Conservation (phyloP, 2,888 invertebrate genomes). For the Arctia plantaginis region DNA sequence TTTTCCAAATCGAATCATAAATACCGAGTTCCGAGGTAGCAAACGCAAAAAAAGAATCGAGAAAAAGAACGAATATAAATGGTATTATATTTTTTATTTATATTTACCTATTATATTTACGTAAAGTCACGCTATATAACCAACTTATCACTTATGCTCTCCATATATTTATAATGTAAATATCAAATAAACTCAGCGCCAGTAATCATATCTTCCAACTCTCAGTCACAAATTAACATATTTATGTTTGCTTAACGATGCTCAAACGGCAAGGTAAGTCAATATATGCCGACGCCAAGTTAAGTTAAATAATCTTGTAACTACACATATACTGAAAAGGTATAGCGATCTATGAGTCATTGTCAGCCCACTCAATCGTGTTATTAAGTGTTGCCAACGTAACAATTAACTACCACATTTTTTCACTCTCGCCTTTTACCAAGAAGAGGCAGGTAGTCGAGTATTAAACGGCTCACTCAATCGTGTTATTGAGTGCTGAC, state of each 20-base stretch:
- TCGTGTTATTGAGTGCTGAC: background rate
- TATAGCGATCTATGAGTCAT: background rate
- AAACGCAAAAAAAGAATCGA: no score
- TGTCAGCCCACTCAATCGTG: background rate
- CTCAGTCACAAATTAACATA: background rate
- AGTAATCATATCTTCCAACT: background rate
- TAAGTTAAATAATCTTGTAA: conserved; percentile 21
- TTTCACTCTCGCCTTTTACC: background rate
- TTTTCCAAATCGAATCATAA: no score
- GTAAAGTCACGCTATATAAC: background rate
- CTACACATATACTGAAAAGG: background rate
- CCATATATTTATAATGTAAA: background rate
- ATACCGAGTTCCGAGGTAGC: no score
- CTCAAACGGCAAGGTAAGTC: background rate
- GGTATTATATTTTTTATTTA: no score
- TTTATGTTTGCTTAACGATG: background rate
- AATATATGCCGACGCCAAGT: background rate
- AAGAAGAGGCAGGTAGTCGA: background rate
- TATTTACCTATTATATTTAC: background rate
- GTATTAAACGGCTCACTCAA: background rate
- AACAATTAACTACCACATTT: background rate
- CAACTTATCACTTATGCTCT: background rate
- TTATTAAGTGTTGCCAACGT: background rate
- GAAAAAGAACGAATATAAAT: background rate
- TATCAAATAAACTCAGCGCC: background rate